phyloP scores from a whole-genome alignment of 2,888 invertebrate species.

The Orthosia incerta region DNA sequence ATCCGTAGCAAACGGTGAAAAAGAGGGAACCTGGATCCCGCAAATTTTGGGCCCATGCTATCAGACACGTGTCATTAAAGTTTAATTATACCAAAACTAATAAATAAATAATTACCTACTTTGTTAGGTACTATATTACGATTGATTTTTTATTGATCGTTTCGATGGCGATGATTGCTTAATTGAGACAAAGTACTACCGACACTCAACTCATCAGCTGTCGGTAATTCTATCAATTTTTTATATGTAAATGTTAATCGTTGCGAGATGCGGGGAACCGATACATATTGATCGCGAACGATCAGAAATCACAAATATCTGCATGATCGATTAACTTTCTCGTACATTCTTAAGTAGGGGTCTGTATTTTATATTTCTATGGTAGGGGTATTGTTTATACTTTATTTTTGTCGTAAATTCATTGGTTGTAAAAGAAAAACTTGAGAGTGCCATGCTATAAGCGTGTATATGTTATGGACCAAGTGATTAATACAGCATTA shows the following conservation, averaged over 20 bases:
- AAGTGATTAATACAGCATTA: too few species aligned
- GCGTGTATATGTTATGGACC: background rate
- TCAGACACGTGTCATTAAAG: too few species aligned
- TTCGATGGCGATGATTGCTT: background rate
- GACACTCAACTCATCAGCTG: constrained; percentile 6
- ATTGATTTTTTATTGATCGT: too few species aligned
- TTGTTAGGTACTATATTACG: background rate
- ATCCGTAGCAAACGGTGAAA: too few species aligned
- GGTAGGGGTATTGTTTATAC: constrained; percentile 25
- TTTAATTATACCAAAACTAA: background rate
- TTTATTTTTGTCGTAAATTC: constrained; percentile 21
- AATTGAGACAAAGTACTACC: constrained; percentile 19
- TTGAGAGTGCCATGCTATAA: background rate
- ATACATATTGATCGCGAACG: constrained; percentile 56
- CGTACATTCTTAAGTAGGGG: constrained; percentile 27
- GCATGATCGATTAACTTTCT: constrained; percentile 52
- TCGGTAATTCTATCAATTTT: constrained; percentile 24
- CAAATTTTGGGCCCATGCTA: too few species aligned
- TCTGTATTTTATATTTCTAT: too few species aligned
- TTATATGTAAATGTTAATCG: constrained; percentile 32
- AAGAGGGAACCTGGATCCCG: too few species aligned
- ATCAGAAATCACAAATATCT: constrained; percentile 59
- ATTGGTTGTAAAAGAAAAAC: constrained; percentile 31
- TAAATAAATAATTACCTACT: background rate
- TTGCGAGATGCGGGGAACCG: constrained; percentile 43